These are phyloP conservation scores for Corythornis leucogaster DNA, from an alignment of 2,797 vertebrate species.

Conservation along the genomic window DNA sequence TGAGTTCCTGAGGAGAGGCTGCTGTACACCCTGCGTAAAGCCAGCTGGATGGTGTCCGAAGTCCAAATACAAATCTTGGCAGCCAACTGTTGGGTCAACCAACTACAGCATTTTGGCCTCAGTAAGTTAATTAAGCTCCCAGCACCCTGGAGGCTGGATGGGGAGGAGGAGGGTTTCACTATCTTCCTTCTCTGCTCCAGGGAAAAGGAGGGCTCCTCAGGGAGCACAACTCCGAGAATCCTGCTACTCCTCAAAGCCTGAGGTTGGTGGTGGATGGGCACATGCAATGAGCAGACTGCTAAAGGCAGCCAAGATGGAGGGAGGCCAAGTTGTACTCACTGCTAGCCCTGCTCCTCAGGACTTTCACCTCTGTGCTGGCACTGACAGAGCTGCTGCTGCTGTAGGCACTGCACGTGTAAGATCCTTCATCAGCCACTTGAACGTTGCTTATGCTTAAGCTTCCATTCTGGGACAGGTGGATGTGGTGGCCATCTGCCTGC, in stretches of 20 bases:
- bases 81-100: not conserved
- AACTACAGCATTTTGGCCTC: not conserved
- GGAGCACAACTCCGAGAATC: not conserved
- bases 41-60: not conserved
- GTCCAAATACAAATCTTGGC: not conserved
- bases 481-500: slow-evolving; percentile 80
- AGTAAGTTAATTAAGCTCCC: not conserved
- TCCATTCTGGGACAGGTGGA: slow-evolving; percentile 85
- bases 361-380: slow-evolving; percentile 88
- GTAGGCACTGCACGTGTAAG: slow-evolving; percentile 94
- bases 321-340: slow-evolving; percentile 68
- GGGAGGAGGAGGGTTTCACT: not conserved
- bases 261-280: accelerated
- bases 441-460: slow-evolving; percentile 86
- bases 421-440: slow-evolving; percentile 85
- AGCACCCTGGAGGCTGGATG: too few relatives aligned
- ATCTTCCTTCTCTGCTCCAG: not conserved
- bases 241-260: not conserved
- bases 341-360: slow-evolving; percentile 76
- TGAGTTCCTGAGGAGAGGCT: not conserved
- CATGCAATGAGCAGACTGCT: accelerated
- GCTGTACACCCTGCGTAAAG: not conserved
- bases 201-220: not conserved
- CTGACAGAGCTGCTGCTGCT: slow-evolving; percentile 90
- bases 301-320: accelerated